A percentile compares a stretch with the other conserved stretches of the same genome.
Evolutionary conservation across 2,113 vertebrate genomes (phyloP).

Genomic region (Pleuronectes platessa): DNA sequence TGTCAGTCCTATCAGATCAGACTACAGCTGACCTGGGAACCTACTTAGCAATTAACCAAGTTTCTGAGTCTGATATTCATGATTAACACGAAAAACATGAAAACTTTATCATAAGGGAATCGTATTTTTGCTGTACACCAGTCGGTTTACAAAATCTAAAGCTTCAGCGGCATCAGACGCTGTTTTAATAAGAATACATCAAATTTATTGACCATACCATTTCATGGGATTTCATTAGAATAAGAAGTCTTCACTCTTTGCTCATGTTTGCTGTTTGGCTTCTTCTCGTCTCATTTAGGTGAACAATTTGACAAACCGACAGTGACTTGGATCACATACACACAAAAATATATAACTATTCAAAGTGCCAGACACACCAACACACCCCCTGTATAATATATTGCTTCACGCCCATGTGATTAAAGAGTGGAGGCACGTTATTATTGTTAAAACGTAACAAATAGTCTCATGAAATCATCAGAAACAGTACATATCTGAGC

Average conservation of each 20-base stretch:
- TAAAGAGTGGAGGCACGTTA: constrained; percentile 65
- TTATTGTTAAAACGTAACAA: constrained; percentile 22
- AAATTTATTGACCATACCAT: neutral
- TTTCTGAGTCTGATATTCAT: neutral
- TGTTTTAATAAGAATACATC: neutral
- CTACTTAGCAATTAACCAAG: no score
- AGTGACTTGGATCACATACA: constrained; percentile 26
- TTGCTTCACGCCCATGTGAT: constrained; percentile 62
- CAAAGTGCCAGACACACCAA: constrained; percentile 39
- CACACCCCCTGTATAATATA: constrained; percentile 35
- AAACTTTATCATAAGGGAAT: neutral
- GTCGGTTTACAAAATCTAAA: no score
- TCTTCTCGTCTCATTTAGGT: constrained; percentile 6
- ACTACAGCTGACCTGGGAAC: neutral
- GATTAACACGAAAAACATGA: neutral
- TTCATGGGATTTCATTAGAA: neutral
- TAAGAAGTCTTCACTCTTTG: neutral
- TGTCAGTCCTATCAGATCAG: neutral
- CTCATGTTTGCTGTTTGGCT: constrained; percentile 9
- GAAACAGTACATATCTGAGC: constrained; percentile 23
- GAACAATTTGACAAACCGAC: constrained; percentile 25
- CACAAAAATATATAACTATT: constrained; percentile 48
- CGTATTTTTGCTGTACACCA: neutral
- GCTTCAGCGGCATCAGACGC: neutral
- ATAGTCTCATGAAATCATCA: constrained; percentile 28